A percentile compares a stretch with the other conserved stretches of the same genome.
Evolutionary conservation across 1,140 invertebrate species (phyloP).

Genomic region (Capitella teleta): DNA sequence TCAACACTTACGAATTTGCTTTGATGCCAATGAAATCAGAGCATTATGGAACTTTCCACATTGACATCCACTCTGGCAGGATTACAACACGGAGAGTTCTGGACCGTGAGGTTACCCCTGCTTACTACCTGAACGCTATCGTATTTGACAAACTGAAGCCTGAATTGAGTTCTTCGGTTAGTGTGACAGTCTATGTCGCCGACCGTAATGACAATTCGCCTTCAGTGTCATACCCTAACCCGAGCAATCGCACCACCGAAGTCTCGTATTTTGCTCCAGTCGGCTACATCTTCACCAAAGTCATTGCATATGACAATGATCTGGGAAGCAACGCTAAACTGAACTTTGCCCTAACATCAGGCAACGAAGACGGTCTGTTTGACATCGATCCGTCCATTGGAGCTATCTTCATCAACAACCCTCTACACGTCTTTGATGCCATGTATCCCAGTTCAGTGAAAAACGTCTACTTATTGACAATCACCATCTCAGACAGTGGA

Average conservation of each 20-base stretch:
- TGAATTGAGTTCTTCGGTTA: neutral
- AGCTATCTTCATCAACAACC: too few species aligned
- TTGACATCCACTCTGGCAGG: neutral
- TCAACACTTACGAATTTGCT: neutral
- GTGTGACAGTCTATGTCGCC: neutral
- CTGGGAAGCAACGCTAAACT: neutral
- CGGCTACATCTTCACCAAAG: neutral
- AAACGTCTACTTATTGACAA: too few species aligned
- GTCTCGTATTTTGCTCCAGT: neutral
- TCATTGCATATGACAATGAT: slow-evolving; percentile 1
- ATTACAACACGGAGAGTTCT: slow-evolving; percentile 2
- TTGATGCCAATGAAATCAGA: neutral
- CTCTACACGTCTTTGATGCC: too few species aligned
- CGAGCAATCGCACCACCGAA: neutral
- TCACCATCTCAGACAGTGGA: too few species aligned
- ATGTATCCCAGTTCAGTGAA: too few species aligned
- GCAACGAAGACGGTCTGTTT: too few species aligned
- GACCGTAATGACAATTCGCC: slow-evolving; percentile 5
- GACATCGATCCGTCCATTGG: too few species aligned
- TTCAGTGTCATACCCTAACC: neutral
- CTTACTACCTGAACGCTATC: slow-evolving; percentile 3
- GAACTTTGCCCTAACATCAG: too few species aligned
- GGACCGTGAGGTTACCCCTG: slow-evolving; percentile 7
- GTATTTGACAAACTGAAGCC: neutral
- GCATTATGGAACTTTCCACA: slow-evolving; percentile 1